Evolutionary conservation across 2,888 invertebrate species (phyloP), one percentile per base, ranked within the genome.

Genomic region (Tipula confusa): DNA sequence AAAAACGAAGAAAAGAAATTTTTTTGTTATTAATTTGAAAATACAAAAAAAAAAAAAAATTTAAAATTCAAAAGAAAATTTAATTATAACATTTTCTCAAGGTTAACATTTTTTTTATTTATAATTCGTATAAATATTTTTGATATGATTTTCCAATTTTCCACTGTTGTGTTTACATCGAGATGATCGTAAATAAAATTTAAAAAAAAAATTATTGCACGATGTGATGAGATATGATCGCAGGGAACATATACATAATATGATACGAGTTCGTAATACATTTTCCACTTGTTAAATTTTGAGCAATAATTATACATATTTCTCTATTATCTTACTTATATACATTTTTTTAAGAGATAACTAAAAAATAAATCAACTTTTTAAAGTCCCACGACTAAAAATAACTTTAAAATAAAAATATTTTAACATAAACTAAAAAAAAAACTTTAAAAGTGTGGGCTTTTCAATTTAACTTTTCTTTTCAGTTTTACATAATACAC

Each of bases 381-480:
- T 64, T 11, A 64, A 64, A 24, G 64, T 64, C 64, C 64, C 64
- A 64, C 64, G 64, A 24, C 64, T 24, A 9, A 64, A 64, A 64
- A 64, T 64, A 64, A 64, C 24, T 64, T 64, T 5, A 38, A 64
- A 64, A 64, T 24, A 11, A 64, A 64, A 64, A 1, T 24, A 64
- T 15, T 15, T 43, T 18, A 43, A 43, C 43, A 33, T 15, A 43
- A 43, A 43, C 4, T 43, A 43, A 43, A 43, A 43, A 43, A 43
- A 24, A 18, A 64, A 24, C 9, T 64, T 64, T 2, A 64, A 24
- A 24, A 64, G 64, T 64, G 64, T 64, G 64, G 64, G 64, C 64
- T 64, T 64, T 64, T 64, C 64, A 24, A 64, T 64, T 64, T 64
- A 64, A 64, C 64, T 64, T 64, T 64, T 64, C 64, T 64, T 64